Evolutionary conservation across 1,140 invertebrate genomes (phyloP).

Genomic region (Caerostris extrusa): DNA sequence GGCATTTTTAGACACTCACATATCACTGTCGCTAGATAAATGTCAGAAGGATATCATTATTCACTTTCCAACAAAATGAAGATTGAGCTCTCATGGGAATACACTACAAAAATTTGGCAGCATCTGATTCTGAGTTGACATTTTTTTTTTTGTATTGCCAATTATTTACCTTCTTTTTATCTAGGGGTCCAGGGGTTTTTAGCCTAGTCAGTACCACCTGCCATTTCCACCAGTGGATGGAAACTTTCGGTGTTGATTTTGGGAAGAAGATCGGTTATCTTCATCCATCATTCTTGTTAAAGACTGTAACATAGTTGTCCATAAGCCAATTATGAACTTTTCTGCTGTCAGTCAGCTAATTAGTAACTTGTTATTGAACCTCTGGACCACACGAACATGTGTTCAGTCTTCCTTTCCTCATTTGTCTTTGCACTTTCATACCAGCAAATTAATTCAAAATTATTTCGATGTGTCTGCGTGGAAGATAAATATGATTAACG

Average conservation of each 20-base stretch:
- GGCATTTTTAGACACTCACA: not conserved
- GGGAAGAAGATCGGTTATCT: not conserved
- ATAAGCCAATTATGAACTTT: slow-evolving; percentile 4
- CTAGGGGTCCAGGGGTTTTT: not conserved
- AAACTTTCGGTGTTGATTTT: slow-evolving; percentile 28
- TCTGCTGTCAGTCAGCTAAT: not conserved
- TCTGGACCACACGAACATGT: not conserved
- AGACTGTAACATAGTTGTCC: not conserved
- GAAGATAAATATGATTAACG: not conserved
- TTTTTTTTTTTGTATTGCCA: not conserved
- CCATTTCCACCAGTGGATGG: not conserved
- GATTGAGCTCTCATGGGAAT: not conserved
- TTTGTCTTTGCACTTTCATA: not conserved
- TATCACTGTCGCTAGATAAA: not conserved
- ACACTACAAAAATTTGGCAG: not conserved
- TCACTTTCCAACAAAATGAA: not conserved
- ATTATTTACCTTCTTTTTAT: not conserved
- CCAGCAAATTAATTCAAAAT: slow-evolving; percentile 2
- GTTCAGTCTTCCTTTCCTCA: not conserved
- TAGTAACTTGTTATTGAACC: slow-evolving; percentile 32
- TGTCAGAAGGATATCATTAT: slow-evolving; percentile 20
- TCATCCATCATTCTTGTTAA: slow-evolving; percentile 3
- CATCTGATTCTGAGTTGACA: not conserved
- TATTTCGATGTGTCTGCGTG: not conserved
- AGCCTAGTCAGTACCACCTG: not conserved